These are phyloP conservation scores for Chloromyia formosa DNA, from an alignment of 2,888 invertebrate species.

Conservation along the genomic window DNA sequence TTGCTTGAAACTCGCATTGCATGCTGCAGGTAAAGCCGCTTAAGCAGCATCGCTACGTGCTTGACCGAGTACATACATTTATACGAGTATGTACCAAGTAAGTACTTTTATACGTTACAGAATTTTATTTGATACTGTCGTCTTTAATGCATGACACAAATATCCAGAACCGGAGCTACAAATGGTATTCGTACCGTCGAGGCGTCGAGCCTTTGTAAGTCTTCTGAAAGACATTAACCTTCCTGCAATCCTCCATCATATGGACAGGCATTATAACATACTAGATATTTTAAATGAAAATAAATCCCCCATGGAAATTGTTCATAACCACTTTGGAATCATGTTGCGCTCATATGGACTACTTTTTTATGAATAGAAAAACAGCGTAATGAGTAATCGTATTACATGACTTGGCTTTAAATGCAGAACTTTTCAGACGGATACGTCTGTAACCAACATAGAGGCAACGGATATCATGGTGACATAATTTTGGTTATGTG, in stretches of 20 bases:
- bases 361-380: too few species aligned
- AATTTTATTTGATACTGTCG: slow-evolving; percentile 32
- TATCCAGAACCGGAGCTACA: slow-evolving; percentile 22
- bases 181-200: not conserved
- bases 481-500: too few species aligned
- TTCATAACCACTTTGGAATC: slow-evolving; percentile 32
- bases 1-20: slow-evolving; percentile 12
- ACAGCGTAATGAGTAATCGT: slow-evolving; percentile 26
- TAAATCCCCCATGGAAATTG: slow-evolving; percentile 20
- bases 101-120: slow-evolving; percentile 32
- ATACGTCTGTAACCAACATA: too few species aligned
- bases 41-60: slow-evolving; percentile 31
- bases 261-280: not conserved
- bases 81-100: not conserved
- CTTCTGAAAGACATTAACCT: slow-evolving; percentile 29
- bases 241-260: slow-evolving; percentile 7
- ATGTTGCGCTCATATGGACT: slow-evolving; percentile 11
- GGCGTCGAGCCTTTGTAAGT: slow-evolving; percentile 18
- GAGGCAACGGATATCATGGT: too few species aligned
- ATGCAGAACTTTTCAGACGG: too few species aligned
- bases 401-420: slow-evolving; percentile 1
- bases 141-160: slow-evolving; percentile 42
- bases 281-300: slow-evolving; percentile 11
- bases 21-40: slow-evolving; percentile 32
- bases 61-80: slow-evolving; percentile 2